Conservation (phyloP, 92 coral and sea anemone genomes). For the Zoanthus sociatus region DNA sequence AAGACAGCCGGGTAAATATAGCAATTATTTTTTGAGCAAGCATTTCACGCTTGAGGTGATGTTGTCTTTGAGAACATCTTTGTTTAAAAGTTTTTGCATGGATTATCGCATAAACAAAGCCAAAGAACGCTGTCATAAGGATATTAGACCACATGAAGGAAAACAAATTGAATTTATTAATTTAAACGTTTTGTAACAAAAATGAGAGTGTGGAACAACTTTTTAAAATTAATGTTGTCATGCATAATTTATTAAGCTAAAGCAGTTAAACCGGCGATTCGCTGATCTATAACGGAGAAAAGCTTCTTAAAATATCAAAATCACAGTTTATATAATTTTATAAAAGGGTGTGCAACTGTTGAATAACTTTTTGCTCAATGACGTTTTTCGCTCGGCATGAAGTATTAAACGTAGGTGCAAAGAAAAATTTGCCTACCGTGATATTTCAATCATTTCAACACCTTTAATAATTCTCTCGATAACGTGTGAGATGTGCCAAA, state of each 20-base stretch:
- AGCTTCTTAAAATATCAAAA: not conserved
- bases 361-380: not conserved
- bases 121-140: not conserved
- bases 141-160: not conserved
- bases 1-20: not conserved
- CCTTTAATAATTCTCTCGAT: not conserved
- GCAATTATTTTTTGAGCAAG: not conserved
- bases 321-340: not conserved
- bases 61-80: not conserved
- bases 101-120: not conserved
- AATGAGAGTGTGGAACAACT: not conserved
- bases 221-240: not conserved
- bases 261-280: not conserved
- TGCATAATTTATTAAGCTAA: not conserved
- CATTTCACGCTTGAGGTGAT: not conserved
- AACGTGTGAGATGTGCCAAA: not conserved
- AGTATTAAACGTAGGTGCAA: not conserved
- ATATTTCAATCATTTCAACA: not conserved
- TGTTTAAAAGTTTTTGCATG: conserved; percentile 3
- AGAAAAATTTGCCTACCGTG: not conserved
- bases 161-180: not conserved
- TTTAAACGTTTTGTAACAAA: not conserved
- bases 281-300: not conserved
- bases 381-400: not conserved
- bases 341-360: not conserved